These are phyloP conservation scores for Planiliza haematocheilus DNA, from an alignment of 2,113 vertebrate species.

Conservation along the genomic window DNA sequence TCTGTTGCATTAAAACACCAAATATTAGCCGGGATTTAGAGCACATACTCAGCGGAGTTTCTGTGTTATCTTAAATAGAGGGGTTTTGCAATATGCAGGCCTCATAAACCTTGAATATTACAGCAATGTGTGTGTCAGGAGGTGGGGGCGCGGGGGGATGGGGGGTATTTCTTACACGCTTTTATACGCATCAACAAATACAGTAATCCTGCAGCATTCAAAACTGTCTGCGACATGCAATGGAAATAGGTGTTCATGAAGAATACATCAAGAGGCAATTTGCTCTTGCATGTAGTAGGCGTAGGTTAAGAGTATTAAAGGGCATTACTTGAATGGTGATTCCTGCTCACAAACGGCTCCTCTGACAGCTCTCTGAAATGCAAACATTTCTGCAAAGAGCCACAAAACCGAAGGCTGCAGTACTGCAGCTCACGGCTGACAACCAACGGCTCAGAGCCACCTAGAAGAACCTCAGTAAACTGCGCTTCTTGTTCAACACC, in stretches of 20 bases:
- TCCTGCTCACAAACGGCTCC: slow-evolving; percentile 8
- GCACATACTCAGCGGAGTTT: slow-evolving; percentile 13
- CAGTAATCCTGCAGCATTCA: neutral
- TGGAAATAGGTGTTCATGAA: neutral
- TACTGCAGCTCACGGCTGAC: neutral
- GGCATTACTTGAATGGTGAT: slow-evolving; percentile 13
- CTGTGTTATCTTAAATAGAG: slow-evolving; percentile 14
- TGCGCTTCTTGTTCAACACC: slow-evolving; percentile 31
- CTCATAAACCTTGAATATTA: too few species aligned
- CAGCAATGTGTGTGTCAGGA: too few species aligned
- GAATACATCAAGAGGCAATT: slow-evolving; percentile 13
- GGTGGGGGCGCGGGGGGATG: too few species aligned
- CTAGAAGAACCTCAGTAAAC: slow-evolving; percentile 21
- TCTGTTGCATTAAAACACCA: slow-evolving; percentile 33
- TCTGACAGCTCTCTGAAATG: slow-evolving; percentile 5
- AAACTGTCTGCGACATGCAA: too few species aligned
- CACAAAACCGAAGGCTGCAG: slow-evolving; percentile 1
- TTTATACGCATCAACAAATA: too few species aligned
- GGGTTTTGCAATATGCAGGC: too few species aligned
- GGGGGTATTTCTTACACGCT: too few species aligned
- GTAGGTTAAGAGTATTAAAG: slow-evolving; percentile 18
- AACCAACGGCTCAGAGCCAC: slow-evolving; percentile 6
- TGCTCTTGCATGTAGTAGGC: slow-evolving; percentile 2
- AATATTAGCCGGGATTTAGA: slow-evolving; percentile 25
- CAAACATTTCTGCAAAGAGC: slow-evolving; percentile 8